phyloP scores from a whole-genome alignment of 2,888 invertebrate species.

The Miltochrista miniata region DNA sequence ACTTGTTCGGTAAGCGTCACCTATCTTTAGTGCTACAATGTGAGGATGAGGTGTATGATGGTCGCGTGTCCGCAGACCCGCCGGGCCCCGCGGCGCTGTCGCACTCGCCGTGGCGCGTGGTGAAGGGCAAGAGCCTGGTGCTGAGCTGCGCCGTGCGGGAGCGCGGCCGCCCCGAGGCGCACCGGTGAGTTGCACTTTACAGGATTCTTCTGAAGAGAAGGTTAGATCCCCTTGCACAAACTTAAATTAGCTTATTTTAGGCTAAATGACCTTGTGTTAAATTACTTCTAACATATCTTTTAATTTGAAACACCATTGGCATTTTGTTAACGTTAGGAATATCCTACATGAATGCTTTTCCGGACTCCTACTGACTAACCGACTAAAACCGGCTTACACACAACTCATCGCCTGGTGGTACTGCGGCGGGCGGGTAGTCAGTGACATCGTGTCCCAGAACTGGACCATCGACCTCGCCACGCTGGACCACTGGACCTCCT shows the following conservation, averaged over 20 bases:
- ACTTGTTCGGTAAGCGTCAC: too few relatives aligned
- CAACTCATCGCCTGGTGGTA: conserved; percentile 84
- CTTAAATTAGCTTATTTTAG: too few relatives aligned
- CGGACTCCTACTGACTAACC: too few relatives aligned
- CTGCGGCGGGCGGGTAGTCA: conserved; percentile 89
- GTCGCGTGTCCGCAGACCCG: conserved; percentile 83
- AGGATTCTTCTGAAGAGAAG: too few relatives aligned
- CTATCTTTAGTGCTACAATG: too few relatives aligned
- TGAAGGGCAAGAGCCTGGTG: conserved; percentile 92
- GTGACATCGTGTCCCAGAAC: conserved; percentile 89
- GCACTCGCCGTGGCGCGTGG: conserved; percentile 89
- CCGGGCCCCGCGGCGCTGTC: conserved; percentile 92
- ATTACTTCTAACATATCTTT: too few relatives aligned
- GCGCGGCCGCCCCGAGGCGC: conserved; percentile 90
- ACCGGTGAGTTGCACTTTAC: conserved; percentile 77
- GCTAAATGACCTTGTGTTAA: too few relatives aligned
- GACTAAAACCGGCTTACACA: too few relatives aligned
- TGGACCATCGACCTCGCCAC: conserved; percentile 93
- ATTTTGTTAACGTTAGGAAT: too few relatives aligned
- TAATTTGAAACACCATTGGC: too few relatives aligned
- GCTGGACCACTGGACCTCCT: conserved; percentile 93
- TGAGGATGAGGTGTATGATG: neutral
- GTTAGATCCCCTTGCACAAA: too few relatives aligned
- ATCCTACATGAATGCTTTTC: too few relatives aligned
- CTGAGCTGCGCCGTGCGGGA: conserved; percentile 93